Base-by-base conservation (phyloP, 1,140 invertebrate genomes). In the Drosophila azteca region DNA sequence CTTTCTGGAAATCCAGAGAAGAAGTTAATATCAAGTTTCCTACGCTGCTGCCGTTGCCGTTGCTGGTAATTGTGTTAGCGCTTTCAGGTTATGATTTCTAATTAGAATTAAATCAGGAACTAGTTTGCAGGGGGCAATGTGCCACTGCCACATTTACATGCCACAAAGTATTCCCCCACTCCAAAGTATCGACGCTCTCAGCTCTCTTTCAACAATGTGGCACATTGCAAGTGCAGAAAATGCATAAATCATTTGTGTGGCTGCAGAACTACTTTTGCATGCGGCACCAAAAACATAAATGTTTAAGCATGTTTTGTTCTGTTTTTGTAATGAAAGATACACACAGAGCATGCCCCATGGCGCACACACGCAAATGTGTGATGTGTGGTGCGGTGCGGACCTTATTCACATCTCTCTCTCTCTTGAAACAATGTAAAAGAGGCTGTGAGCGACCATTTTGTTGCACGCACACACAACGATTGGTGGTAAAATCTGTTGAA, bases 191-290 rank as follows among this genome's bases (percentile, higher is more conserved):
- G 71, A 41, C 3, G 31, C 31, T 35, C 75, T 64, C 20, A 45
- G 31, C 26, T 24, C 54, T 59, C 62, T 63, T 84, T 77, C 80
- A 80, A 81, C 81, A 84, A 84, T 84, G 81, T 84, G 64, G 64
- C 77, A 87, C 81, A 85, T 74, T 74, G 63, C 50, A 70, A 70
- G 67, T 44, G 69, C 79, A 60, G 75, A 71, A 70, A 71, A 87
- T 82, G 81, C 78, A 87, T 85, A 85, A 87, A 85, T 87, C 82
- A 85, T 87, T 55, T 53, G 57, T 44, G 26, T 20, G 29, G 48
- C 48, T 75, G 67, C 67, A 69, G 58, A 70, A 70, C 65, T 70
- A 69, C 67, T 70, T 73, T 76, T 60, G 55, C 53, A 67, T 72
- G 66, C 52, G 72, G 68, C 48, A 74, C 71, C 61, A 52, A 64